Base-by-base conservation (phyloP, 2,113 vertebrate genomes). In the Myiopsitta monachus region DNA sequence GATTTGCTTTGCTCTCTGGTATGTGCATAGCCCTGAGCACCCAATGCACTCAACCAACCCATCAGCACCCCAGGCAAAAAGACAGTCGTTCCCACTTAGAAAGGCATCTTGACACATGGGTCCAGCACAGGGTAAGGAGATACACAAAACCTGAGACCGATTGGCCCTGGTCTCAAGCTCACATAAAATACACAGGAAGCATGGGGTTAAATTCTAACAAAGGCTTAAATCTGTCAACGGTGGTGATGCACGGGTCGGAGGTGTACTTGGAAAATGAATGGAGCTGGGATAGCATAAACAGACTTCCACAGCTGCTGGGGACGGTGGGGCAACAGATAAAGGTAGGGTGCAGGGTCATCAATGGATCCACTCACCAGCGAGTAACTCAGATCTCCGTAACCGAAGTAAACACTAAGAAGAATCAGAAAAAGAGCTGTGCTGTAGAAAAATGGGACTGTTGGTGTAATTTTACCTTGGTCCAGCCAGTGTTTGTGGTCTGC, bases 1-100 rank as follows among this genome's bases (percentile, higher is more conserved):
- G 77, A 95, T 95, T 97, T 95, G 83, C 94, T 96, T 97, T 97
- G 81, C 91, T 97, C 64, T 95, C 93, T 95, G 95, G 95, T 96
- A 97, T 79, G 96, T 97, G 84, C 67, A 44, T 95, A 76, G 52
- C 0, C 27, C 81, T 95, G 87, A 95, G 89, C 78, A 75, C 75
- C 30, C 88, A 68, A 8, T 74, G 41, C 3, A 3, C 33, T 77
- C 95, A 95, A 31, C 19, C 39, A 5, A 39, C 43, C 23, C 80
- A 91, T 31, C 91, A 92, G 89, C 81, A 84, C 30, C 93, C 81
- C 44, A 81, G 77, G 43, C 81, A 88, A 46, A 74, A 70, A 44
- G 27, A 11, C 57, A 57, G 8, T 44, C 22, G 0, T 69, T 83
- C 87, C 52, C 70, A 73, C 52, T 91, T 89, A 62, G 87, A 94